Percentiles rank a stretch among this genome's conserved stretches.
Evolutionary conservation across 2,888 invertebrate species (phyloP).

Genomic region (Nasonovia ribisnigri): DNA sequence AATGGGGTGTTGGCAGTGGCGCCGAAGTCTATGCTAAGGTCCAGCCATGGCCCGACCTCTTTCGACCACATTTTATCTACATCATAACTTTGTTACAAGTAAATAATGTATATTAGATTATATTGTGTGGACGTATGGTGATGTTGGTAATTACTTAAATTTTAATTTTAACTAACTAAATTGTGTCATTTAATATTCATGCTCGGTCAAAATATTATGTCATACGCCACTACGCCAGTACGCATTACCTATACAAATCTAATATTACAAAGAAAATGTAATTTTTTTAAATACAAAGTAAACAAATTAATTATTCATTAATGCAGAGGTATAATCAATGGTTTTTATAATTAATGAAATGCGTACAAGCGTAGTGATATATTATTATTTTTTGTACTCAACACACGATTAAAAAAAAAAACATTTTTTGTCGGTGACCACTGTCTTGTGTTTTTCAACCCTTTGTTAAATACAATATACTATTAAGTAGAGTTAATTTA

Average conservation of each 20-base stretch:
- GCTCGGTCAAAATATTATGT: neutral
- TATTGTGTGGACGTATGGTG: too few relatives aligned
- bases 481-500: too few relatives aligned
- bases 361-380: neutral
- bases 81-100: too few relatives aligned
- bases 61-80: too few relatives aligned
- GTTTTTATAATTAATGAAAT: neutral
- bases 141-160: too few relatives aligned
- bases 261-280: neutral
- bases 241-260: neutral
- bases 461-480: neutral
- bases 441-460: neutral
- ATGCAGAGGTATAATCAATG: neutral
- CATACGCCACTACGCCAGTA: neutral
- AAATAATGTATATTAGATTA: too few relatives aligned
- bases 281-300: neutral
- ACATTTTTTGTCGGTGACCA: neutral
- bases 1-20: too few relatives aligned
- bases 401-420: neutral
- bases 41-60: too few relatives aligned
- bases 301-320: neutral
- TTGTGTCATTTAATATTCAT: too few relatives aligned
- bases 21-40: too few relatives aligned
- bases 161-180: too few relatives aligned
- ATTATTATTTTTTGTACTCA: neutral